phyloP scores from a whole-genome alignment of 2,888 invertebrate genomes.

The Drosophila prostipennis region DNA sequence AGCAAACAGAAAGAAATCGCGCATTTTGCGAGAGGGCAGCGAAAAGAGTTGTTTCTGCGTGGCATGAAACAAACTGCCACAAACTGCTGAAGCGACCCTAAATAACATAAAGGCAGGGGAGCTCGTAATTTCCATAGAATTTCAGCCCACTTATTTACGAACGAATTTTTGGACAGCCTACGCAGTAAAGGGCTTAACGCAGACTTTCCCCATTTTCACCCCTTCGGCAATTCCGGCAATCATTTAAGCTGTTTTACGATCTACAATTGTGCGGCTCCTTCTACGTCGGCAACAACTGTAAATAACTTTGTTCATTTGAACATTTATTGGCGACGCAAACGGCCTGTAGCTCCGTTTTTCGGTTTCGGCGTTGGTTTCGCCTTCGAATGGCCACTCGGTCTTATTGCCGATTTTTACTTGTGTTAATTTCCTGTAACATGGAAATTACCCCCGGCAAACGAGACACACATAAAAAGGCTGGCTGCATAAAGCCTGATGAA shows the following conservation, averaged over 20 bases:
- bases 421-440: slow-evolving; percentile 71
- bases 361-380: background rate
- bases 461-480: slow-evolving; percentile 58
- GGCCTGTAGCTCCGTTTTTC: slow-evolving; percentile 57
- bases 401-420: slow-evolving; percentile 67
- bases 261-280: slow-evolving; percentile 63
- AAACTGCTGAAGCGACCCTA: slow-evolving; percentile 45
- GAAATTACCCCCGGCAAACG: slow-evolving; percentile 52
- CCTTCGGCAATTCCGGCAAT: slow-evolving; percentile 23
- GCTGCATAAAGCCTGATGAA: slow-evolving; percentile 74
- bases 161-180: slow-evolving; percentile 68
- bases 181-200: slow-evolving; percentile 65
- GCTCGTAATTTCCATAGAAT: slow-evolving; percentile 57
- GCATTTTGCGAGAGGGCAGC: slow-evolving; percentile 12
- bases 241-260: slow-evolving; percentile 69
- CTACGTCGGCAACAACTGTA: slow-evolving; percentile 54
- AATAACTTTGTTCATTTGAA: slow-evolving; percentile 76
- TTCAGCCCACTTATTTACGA: slow-evolving; percentile 67
- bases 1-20: slow-evolving; percentile 35
- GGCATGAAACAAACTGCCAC: background rate
- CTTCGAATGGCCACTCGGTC: slow-evolving; percentile 20
- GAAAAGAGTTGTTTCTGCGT: background rate
- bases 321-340: slow-evolving; percentile 77
- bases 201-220: slow-evolving; percentile 5
- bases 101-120: background rate